phyloP scores from a whole-genome alignment of 2,888 invertebrate species.

The Gastracanthus pulcherrimus region DNA sequence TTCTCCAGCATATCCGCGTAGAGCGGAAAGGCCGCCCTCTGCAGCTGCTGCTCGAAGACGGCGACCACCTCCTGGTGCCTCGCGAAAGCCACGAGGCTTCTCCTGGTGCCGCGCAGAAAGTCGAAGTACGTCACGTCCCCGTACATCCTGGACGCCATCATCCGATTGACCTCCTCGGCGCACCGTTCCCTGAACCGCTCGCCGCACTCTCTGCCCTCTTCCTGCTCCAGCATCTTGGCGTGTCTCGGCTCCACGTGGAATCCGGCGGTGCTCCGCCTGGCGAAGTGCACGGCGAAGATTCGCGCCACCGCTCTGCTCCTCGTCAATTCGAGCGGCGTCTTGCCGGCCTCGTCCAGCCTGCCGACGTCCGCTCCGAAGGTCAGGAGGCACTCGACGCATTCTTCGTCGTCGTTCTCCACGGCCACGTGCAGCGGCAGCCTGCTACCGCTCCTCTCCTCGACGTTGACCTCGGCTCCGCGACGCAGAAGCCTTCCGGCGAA shows the following conservation, averaged over 20 bases:
- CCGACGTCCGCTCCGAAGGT: slow-evolving; percentile 17
- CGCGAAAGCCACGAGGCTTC: background rate
- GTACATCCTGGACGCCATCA: background rate
- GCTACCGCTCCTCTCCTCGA: background rate
- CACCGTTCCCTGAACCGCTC: background rate
- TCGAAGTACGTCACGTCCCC: slow-evolving; percentile 20
- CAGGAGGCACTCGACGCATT: slow-evolving; percentile 31
- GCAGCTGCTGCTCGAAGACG: background rate
- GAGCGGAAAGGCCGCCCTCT: background rate
- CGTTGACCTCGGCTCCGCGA: slow-evolving; percentile 15
- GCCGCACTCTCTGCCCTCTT: background rate
- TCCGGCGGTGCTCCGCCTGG: background rate
- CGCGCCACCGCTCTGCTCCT: no score
- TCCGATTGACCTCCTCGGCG: background rate
- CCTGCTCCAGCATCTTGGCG: background rate
- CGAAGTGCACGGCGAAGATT: background rate
- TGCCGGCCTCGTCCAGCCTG: background rate
- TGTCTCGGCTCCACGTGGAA: background rate
- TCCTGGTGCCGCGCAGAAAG: slow-evolving; percentile 21
- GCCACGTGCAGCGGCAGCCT: slow-evolving; percentile 23
- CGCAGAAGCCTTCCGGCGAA: slow-evolving; percentile 70
- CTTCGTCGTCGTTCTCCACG: background rate
- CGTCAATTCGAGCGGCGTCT: background rate
- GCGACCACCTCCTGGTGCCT: background rate
- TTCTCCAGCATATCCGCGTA: slow-evolving; percentile 41